phyloP scores from a whole-genome alignment of 1,140 invertebrate species.

The Lordiphosa collinella region DNA sequence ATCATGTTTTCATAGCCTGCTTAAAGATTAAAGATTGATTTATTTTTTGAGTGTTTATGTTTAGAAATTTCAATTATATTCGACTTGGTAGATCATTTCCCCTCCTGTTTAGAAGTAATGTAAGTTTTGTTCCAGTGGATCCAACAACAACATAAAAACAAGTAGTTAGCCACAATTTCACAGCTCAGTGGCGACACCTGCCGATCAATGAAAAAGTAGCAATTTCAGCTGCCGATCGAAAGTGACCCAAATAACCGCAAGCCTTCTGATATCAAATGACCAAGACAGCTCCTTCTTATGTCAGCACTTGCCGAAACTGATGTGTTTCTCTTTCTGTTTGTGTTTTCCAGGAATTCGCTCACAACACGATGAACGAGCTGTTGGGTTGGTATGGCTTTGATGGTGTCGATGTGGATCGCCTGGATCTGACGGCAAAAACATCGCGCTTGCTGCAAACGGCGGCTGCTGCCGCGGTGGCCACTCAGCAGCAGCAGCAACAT shows the following conservation, averaged over 20 bases:
- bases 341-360: constrained; percentile 89
- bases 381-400: constrained; percentile 94
- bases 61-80: too few species aligned
- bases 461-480: constrained; percentile 60
- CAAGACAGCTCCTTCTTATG: not conserved
- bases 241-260: not conserved
- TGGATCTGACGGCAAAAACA: constrained; percentile 76
- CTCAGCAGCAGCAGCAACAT: constrained; percentile 57
- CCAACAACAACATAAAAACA: not conserved
- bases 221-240: constrained; percentile 12
- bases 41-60: too few species aligned
- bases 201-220: not conserved
- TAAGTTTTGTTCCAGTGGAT: too few species aligned
- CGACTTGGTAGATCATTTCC: too few species aligned
- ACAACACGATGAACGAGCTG: constrained; percentile 94
- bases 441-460: constrained; percentile 68
- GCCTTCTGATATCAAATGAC: constrained; percentile 2
- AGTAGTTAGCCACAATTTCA: constrained; percentile 27
- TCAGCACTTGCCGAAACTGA: not conserved
- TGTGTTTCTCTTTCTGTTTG: not conserved
- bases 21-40: too few species aligned
- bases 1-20: too few species aligned
- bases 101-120: too few species aligned
- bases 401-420: constrained; percentile 82
- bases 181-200: constrained; percentile 31